Evolutionary conservation across 2,113 vertebrate genomes (phyloP).

Genomic region (Labeo catla): DNA sequence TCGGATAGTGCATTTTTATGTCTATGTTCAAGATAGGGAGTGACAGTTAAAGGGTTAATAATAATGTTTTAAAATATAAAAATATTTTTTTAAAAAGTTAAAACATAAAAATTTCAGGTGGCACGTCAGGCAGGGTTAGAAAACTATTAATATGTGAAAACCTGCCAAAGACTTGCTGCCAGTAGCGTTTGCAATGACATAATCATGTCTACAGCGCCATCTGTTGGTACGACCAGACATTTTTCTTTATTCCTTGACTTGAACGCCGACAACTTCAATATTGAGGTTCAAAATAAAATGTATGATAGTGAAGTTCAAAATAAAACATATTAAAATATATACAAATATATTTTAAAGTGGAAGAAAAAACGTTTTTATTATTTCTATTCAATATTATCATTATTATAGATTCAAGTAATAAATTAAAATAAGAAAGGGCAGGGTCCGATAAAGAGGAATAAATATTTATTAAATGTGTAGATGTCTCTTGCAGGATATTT

Average conservation of each 20-base stretch:
- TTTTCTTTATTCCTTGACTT: not conserved
- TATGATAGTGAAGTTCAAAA: too few relatives aligned
- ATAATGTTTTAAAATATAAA: too few relatives aligned
- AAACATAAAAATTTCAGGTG: too few relatives aligned
- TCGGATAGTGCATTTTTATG: too few relatives aligned
- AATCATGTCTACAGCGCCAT: conserved; percentile 60
- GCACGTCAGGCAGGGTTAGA: not conserved
- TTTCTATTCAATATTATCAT: too few relatives aligned
- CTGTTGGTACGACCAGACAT: conserved; percentile 15
- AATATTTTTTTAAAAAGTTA: too few relatives aligned
- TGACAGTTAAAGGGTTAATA: too few relatives aligned
- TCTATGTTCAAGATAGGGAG: too few relatives aligned
- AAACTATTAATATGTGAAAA: not conserved
- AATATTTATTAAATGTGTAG: not conserved
- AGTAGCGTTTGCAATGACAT: conserved; percentile 57
- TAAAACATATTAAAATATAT: too few relatives aligned
- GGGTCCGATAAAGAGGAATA: not conserved
- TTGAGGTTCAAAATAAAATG: not conserved
- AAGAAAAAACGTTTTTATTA: not conserved
- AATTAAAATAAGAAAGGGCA: not conserved
- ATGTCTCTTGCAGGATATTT: not conserved
- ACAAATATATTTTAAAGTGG: too few relatives aligned
- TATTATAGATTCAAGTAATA: too few relatives aligned
- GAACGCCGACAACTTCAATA: not conserved
- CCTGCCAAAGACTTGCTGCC: not conserved